Evolutionary conservation across 2,888 invertebrate genomes (phyloP).

Genomic region (Hypselothyrea guttata): DNA sequence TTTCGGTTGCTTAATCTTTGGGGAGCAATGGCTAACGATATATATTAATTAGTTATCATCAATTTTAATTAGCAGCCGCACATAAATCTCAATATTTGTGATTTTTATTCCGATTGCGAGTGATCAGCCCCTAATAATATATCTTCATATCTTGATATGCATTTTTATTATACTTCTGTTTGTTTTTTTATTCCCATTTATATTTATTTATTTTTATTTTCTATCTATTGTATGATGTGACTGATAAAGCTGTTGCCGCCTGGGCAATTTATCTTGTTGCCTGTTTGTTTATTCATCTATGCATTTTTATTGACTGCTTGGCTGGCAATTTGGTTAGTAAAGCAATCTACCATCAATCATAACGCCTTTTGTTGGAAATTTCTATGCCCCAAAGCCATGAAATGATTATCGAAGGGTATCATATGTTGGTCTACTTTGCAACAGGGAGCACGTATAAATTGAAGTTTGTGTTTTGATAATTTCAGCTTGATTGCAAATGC

Average conservation of each 20-base stretch:
- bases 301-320: constrained; percentile 60
- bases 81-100: constrained; percentile 45
- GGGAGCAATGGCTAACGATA: not conserved
- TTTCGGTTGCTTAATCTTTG: not conserved
- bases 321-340: constrained; percentile 42
- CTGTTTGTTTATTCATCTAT: constrained; percentile 39
- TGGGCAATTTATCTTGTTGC: constrained; percentile 33
- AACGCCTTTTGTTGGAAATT: constrained; percentile 33
- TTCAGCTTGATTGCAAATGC: constrained; percentile 3
- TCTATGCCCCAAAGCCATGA: constrained; percentile 25
- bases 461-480: too few relatives aligned
- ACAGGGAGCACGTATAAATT: too few relatives aligned
- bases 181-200: too few relatives aligned
- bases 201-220: constrained; percentile 17
- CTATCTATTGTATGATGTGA: not conserved
- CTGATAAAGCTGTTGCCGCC: constrained; percentile 28
- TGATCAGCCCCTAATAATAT: constrained; percentile 38
- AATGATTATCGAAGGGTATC: constrained; percentile 3
- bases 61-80: constrained; percentile 41
- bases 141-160: constrained; percentile 27
- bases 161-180: constrained; percentile 11
- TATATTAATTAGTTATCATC: constrained; percentile 34
- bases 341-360: constrained; percentile 61
- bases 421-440: not conserved
- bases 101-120: constrained; percentile 16